Base-by-base conservation (phyloP, 2,888 invertebrate genomes). In the Griposia aprilina region DNA sequence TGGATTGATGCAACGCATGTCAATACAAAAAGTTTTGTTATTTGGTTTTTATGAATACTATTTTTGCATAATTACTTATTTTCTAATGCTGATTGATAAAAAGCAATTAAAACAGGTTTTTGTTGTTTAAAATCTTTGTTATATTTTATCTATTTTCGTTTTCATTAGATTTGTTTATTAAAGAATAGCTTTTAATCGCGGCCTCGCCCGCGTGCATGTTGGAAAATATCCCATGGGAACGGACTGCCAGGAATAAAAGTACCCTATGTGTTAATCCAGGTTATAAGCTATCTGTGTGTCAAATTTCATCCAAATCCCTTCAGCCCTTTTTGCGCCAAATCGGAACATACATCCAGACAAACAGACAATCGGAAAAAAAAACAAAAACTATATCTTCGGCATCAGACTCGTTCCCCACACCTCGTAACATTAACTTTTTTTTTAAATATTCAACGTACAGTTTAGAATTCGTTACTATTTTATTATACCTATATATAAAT, bases 1-100 rank as follows among this genome's bases (percentile, higher is more conserved):
- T 87, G 76, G 86, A 20, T 83, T 83, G 71, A 63, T 88, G 84
- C 77, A 80, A 86, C 76, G 52, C 63, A 76, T 79, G 67, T 71
- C 60, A 65, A 72, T 80, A 74, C 69, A 76, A 83, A 83, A 67
- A 83, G 81, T 76, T 87, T 83, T 86, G 77, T 75, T 79, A 74
- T 73, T 62, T 20, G 20, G n/a, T 86, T 86, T 80, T 83, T 80
- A 74, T 82, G 41, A 60, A 69, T 50, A 62, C 23, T 10, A n/a
- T 66, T 79, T 82, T 78, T 63, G 50, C 72, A 80, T 75, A 72
- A 74, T 20, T 20, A 20, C 11, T n/a, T 69, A 67, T 71, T 84
- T 59, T 60, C 5, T 66, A 76, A 72, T 72, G 57, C 15, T 55
- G 7, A 20, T 79, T 79, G 15, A 20, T 50, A 20, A 36, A 60